Base-by-base conservation (phyloP, 1,140 invertebrate genomes). In the Muscidifurax raptorellus region DNA sequence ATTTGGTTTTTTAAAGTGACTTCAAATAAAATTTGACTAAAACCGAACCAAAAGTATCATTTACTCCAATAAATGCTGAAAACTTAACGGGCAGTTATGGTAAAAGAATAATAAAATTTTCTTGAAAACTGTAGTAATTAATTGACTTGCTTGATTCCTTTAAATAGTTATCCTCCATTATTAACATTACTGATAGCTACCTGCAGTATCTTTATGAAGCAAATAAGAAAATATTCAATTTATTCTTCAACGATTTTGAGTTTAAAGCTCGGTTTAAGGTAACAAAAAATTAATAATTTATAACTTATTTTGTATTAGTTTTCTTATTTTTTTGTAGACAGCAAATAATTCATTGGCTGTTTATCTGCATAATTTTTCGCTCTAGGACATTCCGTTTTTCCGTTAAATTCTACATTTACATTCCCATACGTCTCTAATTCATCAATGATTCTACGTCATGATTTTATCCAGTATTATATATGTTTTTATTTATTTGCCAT, bases 401-500 rank as follows among this genome's bases (percentile, higher is more conserved):
- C 30, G 28, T 75, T 82, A 75, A 82, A 64, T 12, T 36, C 80
- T 82, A 82, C 69, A 75, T 82, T 75, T 82, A 82, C 59, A 75
- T 82, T 59, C 69, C 52, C 47, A 32, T 82, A 75, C 28, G 30
- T 75, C 59, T 47, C 71, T 75, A 75, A 52, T 75, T 32, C 28
- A 82, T 30, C 69, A 69, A 81, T 81, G 52, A 75, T 59, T 82
- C 80, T 82, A 75, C 80, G 22, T 82, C 80, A 64, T 13, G 13
- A 82, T 82, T 82, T 82, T 30, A 71, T 82, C 28, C 25, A 59
- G 28, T 77, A 79, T 84, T 80, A 79, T 80, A 71, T 72, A 52
- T 28, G 1, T 83, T 79, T 66, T 74, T 80, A 27, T 28, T 72
- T 72, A 69, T 28, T 22, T 72, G 22, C 22, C 79, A 44, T 59